phyloP scores from a whole-genome alignment of 53 echinoderm and acorn worm genomes.

The Actinopyga echinites region DNA sequence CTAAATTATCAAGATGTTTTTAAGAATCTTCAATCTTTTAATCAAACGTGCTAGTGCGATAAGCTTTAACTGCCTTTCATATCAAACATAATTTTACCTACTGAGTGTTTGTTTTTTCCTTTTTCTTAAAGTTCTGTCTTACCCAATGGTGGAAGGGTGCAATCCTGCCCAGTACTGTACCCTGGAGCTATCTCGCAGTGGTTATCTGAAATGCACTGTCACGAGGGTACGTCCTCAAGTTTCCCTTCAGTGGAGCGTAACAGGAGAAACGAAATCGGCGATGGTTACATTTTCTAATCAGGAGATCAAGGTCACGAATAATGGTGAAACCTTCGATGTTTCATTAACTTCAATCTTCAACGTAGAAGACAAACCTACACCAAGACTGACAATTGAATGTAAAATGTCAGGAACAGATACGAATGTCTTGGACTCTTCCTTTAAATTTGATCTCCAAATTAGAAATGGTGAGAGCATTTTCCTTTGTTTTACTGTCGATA shows the following conservation, averaged over 20 bases:
- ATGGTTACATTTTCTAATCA: neutral
- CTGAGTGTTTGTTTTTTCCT: too few relatives aligned
- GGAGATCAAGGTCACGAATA: too few relatives aligned
- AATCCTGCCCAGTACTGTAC: conserved; percentile 8
- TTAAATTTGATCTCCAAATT: conserved; percentile 3
- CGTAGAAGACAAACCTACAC: neutral
- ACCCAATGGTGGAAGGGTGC: neutral
- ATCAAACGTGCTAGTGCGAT: too few relatives aligned
- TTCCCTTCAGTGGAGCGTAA: neutral
- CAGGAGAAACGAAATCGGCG: neutral
- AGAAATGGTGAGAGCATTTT: neutral
- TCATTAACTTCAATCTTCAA: conserved; percentile 10
- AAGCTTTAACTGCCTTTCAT: too few relatives aligned
- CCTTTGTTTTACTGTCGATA: too few relatives aligned
- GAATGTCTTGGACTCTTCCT: neutral
- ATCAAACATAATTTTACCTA: too few relatives aligned
- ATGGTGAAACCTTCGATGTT: conserved; percentile 6
- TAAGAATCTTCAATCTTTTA: too few relatives aligned
- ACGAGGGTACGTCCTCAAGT: neutral
- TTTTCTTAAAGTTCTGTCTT: neutral
- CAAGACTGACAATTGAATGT: neutral
- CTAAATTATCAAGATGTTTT: too few relatives aligned
- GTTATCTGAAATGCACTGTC: neutral
- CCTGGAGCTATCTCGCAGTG: neutral
- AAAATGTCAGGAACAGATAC: neutral